Conservation (phyloP, 2,888 invertebrate genomes). For the Lepetodrilus schrolli region DNA sequence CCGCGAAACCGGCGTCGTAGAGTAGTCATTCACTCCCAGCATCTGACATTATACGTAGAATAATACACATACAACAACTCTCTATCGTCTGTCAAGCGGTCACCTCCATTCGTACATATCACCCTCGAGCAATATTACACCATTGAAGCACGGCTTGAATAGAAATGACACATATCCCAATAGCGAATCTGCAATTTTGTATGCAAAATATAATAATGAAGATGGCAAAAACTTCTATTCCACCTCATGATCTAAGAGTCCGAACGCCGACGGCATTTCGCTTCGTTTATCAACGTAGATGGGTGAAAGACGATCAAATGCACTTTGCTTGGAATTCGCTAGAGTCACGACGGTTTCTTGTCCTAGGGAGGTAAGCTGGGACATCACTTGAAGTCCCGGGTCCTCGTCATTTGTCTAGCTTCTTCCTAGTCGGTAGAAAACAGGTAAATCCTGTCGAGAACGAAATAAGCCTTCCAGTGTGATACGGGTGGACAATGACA, state of each 20-base stretch:
- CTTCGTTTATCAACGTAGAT: slow-evolving; percentile 46
- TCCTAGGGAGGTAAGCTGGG: slow-evolving; percentile 28
- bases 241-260: slow-evolving; percentile 46
- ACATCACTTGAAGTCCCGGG: slow-evolving; percentile 25
- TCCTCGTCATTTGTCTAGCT: slow-evolving; percentile 5
- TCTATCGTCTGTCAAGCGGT: slow-evolving; percentile 8
- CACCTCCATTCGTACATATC: slow-evolving; percentile 19
- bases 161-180: neutral
- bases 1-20: neutral
- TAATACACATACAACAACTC: slow-evolving; percentile 30
- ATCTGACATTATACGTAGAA: slow-evolving; percentile 23
- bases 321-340: slow-evolving; percentile 29
- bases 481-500: slow-evolving; percentile 3
- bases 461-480: neutral
- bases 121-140: slow-evolving; percentile 23
- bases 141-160: slow-evolving; percentile 13
- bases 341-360: slow-evolving; percentile 2
- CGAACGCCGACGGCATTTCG: slow-evolving; percentile 54
- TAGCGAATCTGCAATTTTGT: neutral
- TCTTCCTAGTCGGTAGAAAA: neutral
- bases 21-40: slow-evolving; percentile 2
- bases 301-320: slow-evolving; percentile 42
- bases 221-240: neutral
- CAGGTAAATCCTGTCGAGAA: too few relatives aligned
- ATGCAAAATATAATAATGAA: too few relatives aligned